Conservation (phyloP, 2,888 invertebrate genomes). For the Antheraea assamensis region DNA sequence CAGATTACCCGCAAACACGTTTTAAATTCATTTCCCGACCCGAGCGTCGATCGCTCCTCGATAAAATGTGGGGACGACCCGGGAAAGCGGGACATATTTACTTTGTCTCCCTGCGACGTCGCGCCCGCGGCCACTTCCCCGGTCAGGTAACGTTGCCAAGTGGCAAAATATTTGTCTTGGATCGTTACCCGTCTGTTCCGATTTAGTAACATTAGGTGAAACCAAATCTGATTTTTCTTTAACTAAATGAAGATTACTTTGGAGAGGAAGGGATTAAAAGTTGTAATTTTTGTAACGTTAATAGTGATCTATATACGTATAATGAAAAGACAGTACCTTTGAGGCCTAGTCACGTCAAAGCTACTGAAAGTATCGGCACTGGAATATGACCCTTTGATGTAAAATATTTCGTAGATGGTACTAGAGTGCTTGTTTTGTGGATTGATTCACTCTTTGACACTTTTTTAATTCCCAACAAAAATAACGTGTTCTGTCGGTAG, state of each 20-base stretch:
- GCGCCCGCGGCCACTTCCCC: constrained; percentile 74
- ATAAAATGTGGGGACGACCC: constrained; percentile 80
- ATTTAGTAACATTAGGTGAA: constrained; percentile 69
- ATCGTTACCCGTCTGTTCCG: constrained; percentile 72
- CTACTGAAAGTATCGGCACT: too few species aligned
- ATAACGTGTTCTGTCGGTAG: too few species aligned
- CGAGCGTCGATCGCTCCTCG: constrained; percentile 79
- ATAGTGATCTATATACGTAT: not conserved
- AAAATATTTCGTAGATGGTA: too few species aligned
- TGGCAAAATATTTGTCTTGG: constrained; percentile 79
- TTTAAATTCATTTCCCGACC: constrained; percentile 83
- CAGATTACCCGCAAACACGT: constrained; percentile 83
- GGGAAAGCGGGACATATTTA: constrained; percentile 80
- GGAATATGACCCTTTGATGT: too few species aligned
- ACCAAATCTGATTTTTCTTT: constrained; percentile 5
- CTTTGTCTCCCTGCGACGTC: constrained; percentile 75
- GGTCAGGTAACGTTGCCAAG: constrained; percentile 78
- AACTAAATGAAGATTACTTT: not conserved
- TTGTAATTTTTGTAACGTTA: not conserved
- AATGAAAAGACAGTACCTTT: too few species aligned
- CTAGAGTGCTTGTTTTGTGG: too few species aligned
- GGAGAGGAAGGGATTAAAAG: not conserved
- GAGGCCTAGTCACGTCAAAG: too few species aligned
- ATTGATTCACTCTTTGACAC: too few species aligned
- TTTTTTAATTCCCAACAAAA: too few species aligned